A percentile compares a stretch with the other conserved stretches of the same genome.
These are phyloP conservation scores for Stictonetta naevosa DNA, from an alignment of 2,113 vertebrate species.

Conservation along the genomic window DNA sequence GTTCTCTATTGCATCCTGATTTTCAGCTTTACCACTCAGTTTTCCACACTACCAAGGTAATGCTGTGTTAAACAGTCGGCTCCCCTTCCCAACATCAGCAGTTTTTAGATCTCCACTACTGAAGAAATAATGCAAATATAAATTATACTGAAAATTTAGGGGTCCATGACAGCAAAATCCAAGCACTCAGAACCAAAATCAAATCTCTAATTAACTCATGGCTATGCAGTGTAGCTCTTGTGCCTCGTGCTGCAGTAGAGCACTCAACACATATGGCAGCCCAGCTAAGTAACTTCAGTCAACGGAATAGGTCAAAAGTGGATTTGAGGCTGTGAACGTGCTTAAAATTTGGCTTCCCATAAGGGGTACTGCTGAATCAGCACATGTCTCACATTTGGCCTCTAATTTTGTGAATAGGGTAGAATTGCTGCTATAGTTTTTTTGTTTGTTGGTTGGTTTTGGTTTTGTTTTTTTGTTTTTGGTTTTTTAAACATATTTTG, in stretches of 20 bases:
- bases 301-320: not conserved
- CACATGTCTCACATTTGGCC: not conserved
- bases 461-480: too few relatives aligned
- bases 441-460: not conserved
- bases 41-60: slow-evolving; percentile 50
- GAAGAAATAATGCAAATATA: not conserved
- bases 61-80: slow-evolving; percentile 43
- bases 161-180: not conserved
- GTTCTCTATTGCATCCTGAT: slow-evolving; percentile 2
- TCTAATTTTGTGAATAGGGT: not conserved
- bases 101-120: slow-evolving; percentile 19
- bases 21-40: not conserved
- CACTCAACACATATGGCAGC: not conserved
- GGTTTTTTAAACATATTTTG: not conserved
- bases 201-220: not conserved
- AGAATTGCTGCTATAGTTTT: not conserved
- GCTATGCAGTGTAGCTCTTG: not conserved
- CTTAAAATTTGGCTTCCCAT: not conserved
- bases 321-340: not conserved
- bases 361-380: not conserved
- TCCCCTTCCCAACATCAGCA: slow-evolving; percentile 61
- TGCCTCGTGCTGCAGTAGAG: not conserved
- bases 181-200: not conserved
- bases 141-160: not conserved
- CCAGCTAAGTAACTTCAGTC: not conserved